Conservation (phyloP, 2,113 vertebrate genomes). For the Cottus gobio region DNA sequence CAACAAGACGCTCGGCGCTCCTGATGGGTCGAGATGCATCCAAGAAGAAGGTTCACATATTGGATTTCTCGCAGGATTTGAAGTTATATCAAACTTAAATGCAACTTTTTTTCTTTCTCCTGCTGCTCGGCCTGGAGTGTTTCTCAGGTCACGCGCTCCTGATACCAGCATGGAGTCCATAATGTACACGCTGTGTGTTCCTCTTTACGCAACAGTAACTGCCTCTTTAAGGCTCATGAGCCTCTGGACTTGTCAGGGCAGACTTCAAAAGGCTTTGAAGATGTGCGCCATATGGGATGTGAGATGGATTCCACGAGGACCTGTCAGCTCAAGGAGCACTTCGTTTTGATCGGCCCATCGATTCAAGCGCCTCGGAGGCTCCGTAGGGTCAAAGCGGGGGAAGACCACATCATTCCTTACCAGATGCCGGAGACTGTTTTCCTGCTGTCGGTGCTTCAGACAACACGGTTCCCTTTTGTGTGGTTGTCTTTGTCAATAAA, state of each 20-base stretch:
- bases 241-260: constrained; percentile 39
- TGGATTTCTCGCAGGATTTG: not conserved
- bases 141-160: constrained; percentile 23
- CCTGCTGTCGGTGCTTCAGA: constrained; percentile 33
- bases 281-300: constrained; percentile 53
- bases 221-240: constrained; percentile 42
- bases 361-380: constrained; percentile 15
- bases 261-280: constrained; percentile 69
- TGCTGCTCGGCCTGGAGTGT: not conserved
- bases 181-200: constrained; percentile 29
- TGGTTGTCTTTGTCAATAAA: constrained; percentile 30
- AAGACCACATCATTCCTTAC: constrained; percentile 18
- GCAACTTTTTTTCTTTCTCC: not conserved
- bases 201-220: not conserved
- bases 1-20: constrained; percentile 10
- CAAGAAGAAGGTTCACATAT: constrained; percentile 17
- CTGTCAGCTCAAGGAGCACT: constrained; percentile 40
- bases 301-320: constrained; percentile 30
- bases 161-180: not conserved
- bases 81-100: not conserved
- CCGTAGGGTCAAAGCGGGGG: constrained; percentile 1
- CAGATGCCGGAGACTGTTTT: constrained; percentile 27
- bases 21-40: constrained; percentile 23
- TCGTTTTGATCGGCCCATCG: constrained; percentile 32
- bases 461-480: constrained; percentile 16